phyloP scores from a whole-genome alignment of 2,888 invertebrate genomes.

The Caradrina kadenii region DNA sequence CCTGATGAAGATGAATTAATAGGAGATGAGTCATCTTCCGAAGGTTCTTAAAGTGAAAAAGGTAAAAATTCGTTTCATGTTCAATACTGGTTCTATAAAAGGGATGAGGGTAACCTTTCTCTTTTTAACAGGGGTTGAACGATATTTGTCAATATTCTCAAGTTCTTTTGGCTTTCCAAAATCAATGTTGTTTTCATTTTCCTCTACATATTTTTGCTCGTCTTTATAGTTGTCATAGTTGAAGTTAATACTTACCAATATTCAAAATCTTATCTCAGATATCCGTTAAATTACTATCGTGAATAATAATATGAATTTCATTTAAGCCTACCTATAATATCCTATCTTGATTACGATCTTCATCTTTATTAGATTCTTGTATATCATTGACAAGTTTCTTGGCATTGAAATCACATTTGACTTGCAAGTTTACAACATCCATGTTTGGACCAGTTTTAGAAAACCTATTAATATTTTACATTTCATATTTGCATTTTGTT shows the following conservation, averaged over 20 bases:
- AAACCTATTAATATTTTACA: not conserved
- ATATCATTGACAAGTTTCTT: constrained; percentile 1
- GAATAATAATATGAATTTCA: constrained; percentile 20
- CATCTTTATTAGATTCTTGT: constrained; percentile 8
- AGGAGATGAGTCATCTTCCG: not conserved
- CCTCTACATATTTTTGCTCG: not conserved
- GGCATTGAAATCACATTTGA: constrained; percentile 31
- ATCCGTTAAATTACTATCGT: constrained; percentile 5
- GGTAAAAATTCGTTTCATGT: not conserved
- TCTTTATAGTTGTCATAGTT: not conserved
- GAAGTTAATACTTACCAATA: constrained; percentile 10
- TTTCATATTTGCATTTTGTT: not conserved
- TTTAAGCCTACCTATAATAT: constrained; percentile 1
- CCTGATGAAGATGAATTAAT: constrained; percentile 6
- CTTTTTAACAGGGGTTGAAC: constrained; percentile 5
- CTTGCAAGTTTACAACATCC: constrained; percentile 3
- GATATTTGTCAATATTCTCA: constrained; percentile 2
- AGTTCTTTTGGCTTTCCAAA: not conserved
- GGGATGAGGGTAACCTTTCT: not conserved
- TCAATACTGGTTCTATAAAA: not conserved
- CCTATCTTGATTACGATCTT: constrained; percentile 13
- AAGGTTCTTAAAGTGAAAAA: not conserved
- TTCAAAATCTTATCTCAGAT: constrained; percentile 16
- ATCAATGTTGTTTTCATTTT: not conserved
- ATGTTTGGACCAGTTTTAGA: not conserved